Percentiles rank a stretch among this genome's conserved stretches.
phyloP scores from a whole-genome alignment of 2,888 invertebrate species.

The Limnephilus auricula region DNA sequence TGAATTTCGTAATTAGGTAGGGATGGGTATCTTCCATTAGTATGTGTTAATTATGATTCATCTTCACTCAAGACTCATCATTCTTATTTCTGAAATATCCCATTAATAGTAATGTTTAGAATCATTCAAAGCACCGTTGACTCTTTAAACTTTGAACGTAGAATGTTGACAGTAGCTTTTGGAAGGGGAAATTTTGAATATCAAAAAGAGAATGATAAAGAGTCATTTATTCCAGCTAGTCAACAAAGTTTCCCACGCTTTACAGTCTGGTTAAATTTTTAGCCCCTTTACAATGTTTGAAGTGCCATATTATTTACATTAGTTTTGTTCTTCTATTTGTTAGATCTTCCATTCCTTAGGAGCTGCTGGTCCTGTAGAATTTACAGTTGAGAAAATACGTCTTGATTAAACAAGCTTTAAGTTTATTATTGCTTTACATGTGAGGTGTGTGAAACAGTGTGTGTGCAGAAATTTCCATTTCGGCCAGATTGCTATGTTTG shows the following conservation, averaged over 20 bases:
- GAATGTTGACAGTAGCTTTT: background rate
- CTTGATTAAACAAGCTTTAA: background rate
- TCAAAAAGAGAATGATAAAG: conserved; percentile 42
- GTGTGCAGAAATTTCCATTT: too few relatives aligned
- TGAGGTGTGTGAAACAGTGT: too few relatives aligned
- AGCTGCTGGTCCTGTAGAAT: background rate
- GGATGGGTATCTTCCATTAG: conserved; percentile 27
- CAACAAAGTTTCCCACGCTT: conserved; percentile 22
- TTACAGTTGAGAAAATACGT: background rate
- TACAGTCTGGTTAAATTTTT: conserved; percentile 14
- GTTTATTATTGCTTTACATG: background rate
- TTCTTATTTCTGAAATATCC: background rate
- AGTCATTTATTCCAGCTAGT: conserved; percentile 49
- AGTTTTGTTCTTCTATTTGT: background rate
- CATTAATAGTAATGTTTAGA: background rate
- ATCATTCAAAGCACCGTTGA: conserved; percentile 26
- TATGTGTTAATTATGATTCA: conserved; percentile 33
- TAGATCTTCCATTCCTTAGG: background rate
- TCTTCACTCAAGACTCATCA: background rate
- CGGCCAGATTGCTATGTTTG: too few relatives aligned
- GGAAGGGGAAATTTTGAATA: conserved; percentile 37
- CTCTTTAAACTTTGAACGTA: conserved; percentile 4
- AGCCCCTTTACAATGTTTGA: background rate
- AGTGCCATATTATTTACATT: background rate
- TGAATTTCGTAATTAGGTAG: conserved; percentile 38